Evolutionary conservation across 2,888 invertebrate genomes (phyloP).

Genomic region (Nezara viridula): DNA sequence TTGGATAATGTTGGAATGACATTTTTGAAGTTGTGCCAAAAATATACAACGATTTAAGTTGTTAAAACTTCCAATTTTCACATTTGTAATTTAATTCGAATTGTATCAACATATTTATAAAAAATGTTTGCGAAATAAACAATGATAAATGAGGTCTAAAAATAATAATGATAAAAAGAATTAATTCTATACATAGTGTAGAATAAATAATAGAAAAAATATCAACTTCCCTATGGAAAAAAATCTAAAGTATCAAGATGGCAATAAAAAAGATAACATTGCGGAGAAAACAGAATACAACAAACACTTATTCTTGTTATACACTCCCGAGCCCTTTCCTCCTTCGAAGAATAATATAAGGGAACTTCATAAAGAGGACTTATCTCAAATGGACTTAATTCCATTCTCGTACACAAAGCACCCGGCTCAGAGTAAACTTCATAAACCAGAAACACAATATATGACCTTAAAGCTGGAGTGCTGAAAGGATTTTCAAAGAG

Average conservation of each 20-base stretch:
- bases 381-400: slow-evolving; percentile 45
- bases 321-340: not conserved
- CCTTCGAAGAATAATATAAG: not conserved
- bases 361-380: slow-evolving; percentile 45
- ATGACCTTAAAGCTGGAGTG: not conserved
- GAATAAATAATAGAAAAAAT: no score
- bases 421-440: slow-evolving; percentile 1
- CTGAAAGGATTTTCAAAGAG: not conserved
- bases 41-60: no score
- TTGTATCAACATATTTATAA: no score
- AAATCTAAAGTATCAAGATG: not conserved
- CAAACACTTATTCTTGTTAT: not conserved
- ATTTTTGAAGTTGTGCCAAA: no score
- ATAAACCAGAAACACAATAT: slow-evolving; percentile 20
- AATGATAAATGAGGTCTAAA: no score
- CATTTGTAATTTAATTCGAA: no score
- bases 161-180: no score
- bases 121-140: no score
- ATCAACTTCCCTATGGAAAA: not conserved
- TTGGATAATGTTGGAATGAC: no score
- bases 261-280: not conserved
- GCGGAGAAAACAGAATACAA: not conserved
- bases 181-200: no score
- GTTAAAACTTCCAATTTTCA: no score
- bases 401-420: slow-evolving; percentile 32